Percentiles rank a stretch among this genome's conserved stretches.
phyloP scores from a whole-genome alignment of 1,140 invertebrate genomes.

The Macrosteles quadrilineatus region DNA sequence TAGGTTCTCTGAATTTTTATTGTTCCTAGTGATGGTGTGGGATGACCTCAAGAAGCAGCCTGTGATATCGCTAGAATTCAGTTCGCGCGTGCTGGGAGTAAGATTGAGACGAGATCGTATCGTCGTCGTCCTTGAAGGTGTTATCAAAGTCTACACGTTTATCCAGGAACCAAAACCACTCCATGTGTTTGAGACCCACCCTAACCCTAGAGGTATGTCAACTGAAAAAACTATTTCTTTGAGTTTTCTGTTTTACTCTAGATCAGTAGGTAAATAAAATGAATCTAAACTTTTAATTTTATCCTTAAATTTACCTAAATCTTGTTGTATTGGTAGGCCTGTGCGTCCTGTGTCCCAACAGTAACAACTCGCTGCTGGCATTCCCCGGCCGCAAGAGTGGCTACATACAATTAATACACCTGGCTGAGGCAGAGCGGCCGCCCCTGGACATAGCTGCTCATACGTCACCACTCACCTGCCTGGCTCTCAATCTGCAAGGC shows the following conservation, averaged over 20 bases:
- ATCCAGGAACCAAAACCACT: conserved; percentile 93
- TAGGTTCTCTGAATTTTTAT: conserved; percentile 35
- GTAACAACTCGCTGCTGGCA: conserved; percentile 92
- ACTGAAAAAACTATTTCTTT: background rate
- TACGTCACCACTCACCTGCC: conserved; percentile 87
- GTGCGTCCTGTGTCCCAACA: conserved; percentile 96
- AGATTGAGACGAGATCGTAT: conserved; percentile 91
- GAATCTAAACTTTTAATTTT: background rate
- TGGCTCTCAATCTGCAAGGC: conserved; percentile 84
- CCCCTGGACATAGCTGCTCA: conserved; percentile 87
- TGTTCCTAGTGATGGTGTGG: conserved; percentile 91
- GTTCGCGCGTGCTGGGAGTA: conserved; percentile 85
- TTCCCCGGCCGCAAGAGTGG: conserved; percentile 90
- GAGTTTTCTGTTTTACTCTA: background rate
- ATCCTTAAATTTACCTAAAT: background rate
- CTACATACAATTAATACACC: conserved; percentile 85
- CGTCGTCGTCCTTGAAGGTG: conserved; percentile 91
- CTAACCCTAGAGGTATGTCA: conserved; percentile 75
- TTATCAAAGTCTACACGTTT: conserved; percentile 98
- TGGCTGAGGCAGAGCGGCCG: conserved; percentile 85
- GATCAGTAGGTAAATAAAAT: background rate
- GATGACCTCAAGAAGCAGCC: conserved; percentile 94
- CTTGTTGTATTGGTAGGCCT: conserved; percentile 63
- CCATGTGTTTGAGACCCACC: conserved; percentile 95
- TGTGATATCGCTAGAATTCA: conserved; percentile 93